Percentiles rank a stretch among this genome's conserved stretches.
phyloP scores from a whole-genome alignment of 2,888 invertebrate genomes.

The Drosophila melanosoma region DNA sequence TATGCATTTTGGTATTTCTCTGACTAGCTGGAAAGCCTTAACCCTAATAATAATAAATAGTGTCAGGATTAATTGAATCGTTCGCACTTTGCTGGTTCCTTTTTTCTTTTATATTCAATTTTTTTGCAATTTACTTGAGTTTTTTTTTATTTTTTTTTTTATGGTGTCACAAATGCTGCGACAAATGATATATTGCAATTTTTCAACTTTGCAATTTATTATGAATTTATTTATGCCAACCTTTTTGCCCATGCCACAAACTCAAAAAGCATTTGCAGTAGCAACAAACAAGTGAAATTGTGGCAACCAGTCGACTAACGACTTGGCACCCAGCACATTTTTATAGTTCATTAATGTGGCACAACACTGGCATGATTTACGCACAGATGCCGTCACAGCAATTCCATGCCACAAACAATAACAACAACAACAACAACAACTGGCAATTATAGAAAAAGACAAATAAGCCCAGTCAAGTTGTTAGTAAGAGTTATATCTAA shows the following conservation, averaged over 20 bases:
- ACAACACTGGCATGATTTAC: slow-evolving; percentile 73
- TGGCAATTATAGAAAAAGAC: not conserved
- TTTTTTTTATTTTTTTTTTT: not conserved
- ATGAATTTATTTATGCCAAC: slow-evolving; percentile 69
- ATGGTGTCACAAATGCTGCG: slow-evolving; percentile 73
- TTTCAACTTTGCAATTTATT: slow-evolving; percentile 79
- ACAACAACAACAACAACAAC: not conserved
- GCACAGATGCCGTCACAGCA: slow-evolving; percentile 27
- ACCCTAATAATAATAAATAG: slow-evolving; percentile 79
- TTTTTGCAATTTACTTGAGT: slow-evolving; percentile 7
- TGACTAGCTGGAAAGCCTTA: slow-evolving; percentile 32
- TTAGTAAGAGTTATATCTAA: not conserved
- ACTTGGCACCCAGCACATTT: slow-evolving; percentile 45
- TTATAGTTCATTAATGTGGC: slow-evolving; percentile 76
- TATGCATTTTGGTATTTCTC: slow-evolving; percentile 28
- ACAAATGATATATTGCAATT: slow-evolving; percentile 79
- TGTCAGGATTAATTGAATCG: slow-evolving; percentile 84
- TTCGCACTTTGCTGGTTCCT: slow-evolving; percentile 78
- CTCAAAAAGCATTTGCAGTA: slow-evolving; percentile 12
- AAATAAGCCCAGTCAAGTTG: not conserved
- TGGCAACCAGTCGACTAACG: slow-evolving; percentile 45
- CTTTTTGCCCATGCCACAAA: slow-evolving; percentile 3
- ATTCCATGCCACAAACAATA: slow-evolving; percentile 27
- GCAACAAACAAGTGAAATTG: slow-evolving; percentile 20
- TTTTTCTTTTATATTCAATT: slow-evolving; percentile 28